Evolutionary conservation across 2,888 invertebrate species (phyloP), one percentile per base, ranked within the genome.

Genomic region (Onthophagus sagittarius): DNA sequence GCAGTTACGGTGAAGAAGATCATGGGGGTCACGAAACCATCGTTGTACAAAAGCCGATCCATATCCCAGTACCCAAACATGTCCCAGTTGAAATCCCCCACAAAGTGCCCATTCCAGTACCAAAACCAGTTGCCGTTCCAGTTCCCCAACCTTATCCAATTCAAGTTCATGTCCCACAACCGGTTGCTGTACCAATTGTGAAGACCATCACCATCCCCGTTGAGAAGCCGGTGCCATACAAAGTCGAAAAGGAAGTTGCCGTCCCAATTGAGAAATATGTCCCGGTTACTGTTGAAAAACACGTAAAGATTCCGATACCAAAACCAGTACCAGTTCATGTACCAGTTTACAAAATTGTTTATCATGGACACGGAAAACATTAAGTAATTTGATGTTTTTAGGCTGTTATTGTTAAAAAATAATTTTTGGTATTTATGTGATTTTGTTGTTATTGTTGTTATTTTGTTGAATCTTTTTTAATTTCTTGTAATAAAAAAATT

Each of bases 191-290:
- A 0, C 92, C 91, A 0, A 87, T 92, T 1, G 86, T 91, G 15
- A 91, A 90, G 80, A 91, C 91, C 77, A 87, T 92, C 0, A 88
- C 89, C 0, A 88, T 92, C 23, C 91, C 91, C 0, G 89, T 92
- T 0, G 92, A 92, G 79, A 92, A 91, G 80, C 91, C 91, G 23
- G 91, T 92, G 0, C 92, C 92, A 0, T 91, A 91, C 80, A 90
- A 91, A 0, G 91, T 92, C 0, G 91, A 91, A 76, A 91, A 88
- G 79, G 85, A 86, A 5, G 89, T 91, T 0, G 89, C 89, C 53
- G 89, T 91, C 15, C 90, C 91, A 0, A 89, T 89, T 74, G 88
- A 91, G 75, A 92, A 91, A 79, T 89, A 90, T 0, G 90, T 91
- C 1, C 92, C 92, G 1, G 90, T 91, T 15, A 89, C 89, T 72